Percentiles rank a stretch among this genome's conserved stretches.
Evolutionary conservation across 2,797 vertebrate genomes (phyloP).

Genomic region (Chanos chanos): DNA sequence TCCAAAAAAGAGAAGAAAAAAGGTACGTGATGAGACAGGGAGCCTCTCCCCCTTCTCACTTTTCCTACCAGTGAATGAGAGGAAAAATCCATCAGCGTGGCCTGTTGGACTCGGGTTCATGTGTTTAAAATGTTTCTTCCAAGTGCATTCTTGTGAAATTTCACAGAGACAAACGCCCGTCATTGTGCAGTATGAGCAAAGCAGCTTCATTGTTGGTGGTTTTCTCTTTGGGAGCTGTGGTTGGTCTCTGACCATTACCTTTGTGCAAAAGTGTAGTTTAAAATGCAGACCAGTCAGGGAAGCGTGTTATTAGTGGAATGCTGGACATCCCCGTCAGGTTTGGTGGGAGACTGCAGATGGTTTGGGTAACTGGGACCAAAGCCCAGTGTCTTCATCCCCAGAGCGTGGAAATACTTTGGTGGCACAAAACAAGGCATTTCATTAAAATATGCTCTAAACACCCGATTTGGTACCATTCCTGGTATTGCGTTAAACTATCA

Average conservation of each 20-base stretch:
- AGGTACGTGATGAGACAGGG: constrained; percentile 58
- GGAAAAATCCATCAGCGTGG: no score
- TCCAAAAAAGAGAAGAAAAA: constrained; percentile 84
- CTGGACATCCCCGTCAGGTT: constrained; percentile 8
- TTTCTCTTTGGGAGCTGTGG: not conserved
- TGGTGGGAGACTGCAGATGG: constrained; percentile 3
- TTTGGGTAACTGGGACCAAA: not conserved
- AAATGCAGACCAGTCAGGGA: not conserved
- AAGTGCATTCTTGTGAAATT: no score
- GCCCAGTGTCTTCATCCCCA: constrained; percentile 11
- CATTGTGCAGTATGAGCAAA: no score
- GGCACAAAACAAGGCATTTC: no score
- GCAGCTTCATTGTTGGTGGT: not conserved
- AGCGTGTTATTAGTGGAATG: constrained; percentile 23
- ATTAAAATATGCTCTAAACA: constrained; percentile 15
- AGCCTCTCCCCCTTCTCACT: not conserved
- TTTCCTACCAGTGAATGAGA: not conserved
- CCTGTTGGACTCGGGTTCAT: no score
- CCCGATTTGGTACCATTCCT: constrained; percentile 8
- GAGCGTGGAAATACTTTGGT: not conserved
- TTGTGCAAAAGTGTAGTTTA: not conserved
- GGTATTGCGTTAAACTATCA: constrained; percentile 9
- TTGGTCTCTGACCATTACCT: not conserved
- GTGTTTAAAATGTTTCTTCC: no score
- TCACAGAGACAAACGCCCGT: no score